phyloP scores from a whole-genome alignment of 2,797 vertebrate species.

The Dipus sagitta region DNA sequence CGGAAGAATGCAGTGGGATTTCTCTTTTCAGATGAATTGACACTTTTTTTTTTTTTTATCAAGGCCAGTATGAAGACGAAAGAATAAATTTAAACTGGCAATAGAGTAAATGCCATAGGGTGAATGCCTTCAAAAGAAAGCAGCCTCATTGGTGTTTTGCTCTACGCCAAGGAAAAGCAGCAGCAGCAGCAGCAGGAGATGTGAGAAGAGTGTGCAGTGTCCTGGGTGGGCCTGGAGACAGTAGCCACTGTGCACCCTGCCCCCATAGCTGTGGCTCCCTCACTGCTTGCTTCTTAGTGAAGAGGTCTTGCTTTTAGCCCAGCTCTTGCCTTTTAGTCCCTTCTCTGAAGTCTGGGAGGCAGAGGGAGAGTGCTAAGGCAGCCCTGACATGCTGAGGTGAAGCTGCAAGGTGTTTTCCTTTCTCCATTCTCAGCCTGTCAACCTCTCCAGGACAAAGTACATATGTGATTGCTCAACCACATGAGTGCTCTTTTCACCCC shows the following conservation, averaged over 20 bases:
- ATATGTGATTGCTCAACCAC: not conserved
- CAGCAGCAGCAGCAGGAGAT: not conserved
- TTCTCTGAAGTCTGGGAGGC: not conserved
- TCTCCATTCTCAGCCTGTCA: not conserved
- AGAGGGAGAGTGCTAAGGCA: not conserved
- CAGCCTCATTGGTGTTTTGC: constrained; percentile 9
- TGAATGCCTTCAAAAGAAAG: constrained; percentile 22
- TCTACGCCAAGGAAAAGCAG: not conserved
- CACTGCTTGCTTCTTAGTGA: accelerated
- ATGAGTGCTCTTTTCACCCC: not conserved
- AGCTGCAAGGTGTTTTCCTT: not conserved
- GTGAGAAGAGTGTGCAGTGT: not conserved
- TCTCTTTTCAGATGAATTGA: constrained; percentile 68
- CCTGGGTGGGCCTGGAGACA: not conserved
- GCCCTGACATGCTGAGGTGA: not conserved
- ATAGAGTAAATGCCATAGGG: constrained; percentile 40
- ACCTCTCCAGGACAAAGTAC: not conserved
- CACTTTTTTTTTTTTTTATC: constrained; percentile 52
- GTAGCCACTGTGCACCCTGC: not conserved
- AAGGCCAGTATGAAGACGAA: constrained; percentile 69
- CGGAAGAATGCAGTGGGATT: constrained; percentile 56
- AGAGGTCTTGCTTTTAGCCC: not conserved
- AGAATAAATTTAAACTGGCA: constrained; percentile 72
- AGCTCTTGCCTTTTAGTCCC: not conserved
- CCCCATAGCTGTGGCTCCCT: accelerated